Base-by-base conservation (phyloP, 2,888 invertebrate genomes). In the Andricus curvator region DNA sequence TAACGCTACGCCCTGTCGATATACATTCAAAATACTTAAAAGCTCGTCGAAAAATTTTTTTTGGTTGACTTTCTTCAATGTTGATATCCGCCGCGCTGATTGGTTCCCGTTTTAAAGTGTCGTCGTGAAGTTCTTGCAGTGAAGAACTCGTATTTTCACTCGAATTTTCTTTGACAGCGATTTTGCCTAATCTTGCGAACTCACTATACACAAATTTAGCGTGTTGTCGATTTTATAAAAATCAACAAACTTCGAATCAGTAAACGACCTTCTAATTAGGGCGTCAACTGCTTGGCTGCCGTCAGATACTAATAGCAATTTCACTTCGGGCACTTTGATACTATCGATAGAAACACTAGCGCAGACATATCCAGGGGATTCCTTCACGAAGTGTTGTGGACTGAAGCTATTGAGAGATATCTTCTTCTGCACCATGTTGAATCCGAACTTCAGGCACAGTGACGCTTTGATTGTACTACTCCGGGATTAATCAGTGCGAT, bases 1-100 rank as follows among this genome's bases (percentile, higher is more conserved):
- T 13, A 56, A 33, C 0, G 80, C 82, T 6, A 82, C 67, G 25
- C 78, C 76, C 15, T 77, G 67, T 9, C 78, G 70, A 17, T 64
- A 80, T 2, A 77, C 17, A 41, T 77, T 77, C 20, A 77, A 25
- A n/a, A 77, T 64, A 25, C 15, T 11, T 25, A 78, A 29, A 17
- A 81, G 67, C 1, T 79, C 76, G 13, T 62, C 20, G 0, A 79
- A 20, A 20, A 20, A 78, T 60, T 33, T 79, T 78, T 37, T 17
- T 13, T 0, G 76, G 78, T 67, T 76, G 81, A 5, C 74, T 68
- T 6, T 48, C 44, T 1, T 67, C 77, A 11, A 80, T 51, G 15
- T 29, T 51, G 8, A 82, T 76, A 11, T 82, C 68, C 9, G 51
- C 41, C 33, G 33, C 64, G 6, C 6, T 51, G 2, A 78, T 79